Conservation (phyloP, 2,888 invertebrate species). For the Caenorhabditis sp. region DNA sequence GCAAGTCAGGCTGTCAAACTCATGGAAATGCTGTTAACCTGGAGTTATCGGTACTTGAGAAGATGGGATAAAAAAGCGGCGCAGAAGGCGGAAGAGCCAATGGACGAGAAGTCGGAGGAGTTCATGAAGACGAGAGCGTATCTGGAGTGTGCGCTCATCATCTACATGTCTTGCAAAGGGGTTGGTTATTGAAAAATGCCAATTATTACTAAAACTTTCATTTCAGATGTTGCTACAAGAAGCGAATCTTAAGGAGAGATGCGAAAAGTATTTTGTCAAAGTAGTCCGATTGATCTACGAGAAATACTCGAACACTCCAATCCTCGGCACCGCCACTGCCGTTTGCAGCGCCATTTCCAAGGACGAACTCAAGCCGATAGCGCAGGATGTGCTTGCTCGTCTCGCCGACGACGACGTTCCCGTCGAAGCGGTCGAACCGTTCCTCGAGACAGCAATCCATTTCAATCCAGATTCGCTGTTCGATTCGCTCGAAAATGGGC, state of each 20-base stretch:
- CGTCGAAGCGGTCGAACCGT: slow-evolving; percentile 43
- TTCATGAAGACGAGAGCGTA: slow-evolving; percentile 30
- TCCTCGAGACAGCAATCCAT: slow-evolving; percentile 47
- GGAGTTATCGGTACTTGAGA: slow-evolving; percentile 47
- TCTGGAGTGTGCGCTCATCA: slow-evolving; percentile 48
- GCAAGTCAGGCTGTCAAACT: slow-evolving; percentile 12
- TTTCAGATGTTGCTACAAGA: no score
- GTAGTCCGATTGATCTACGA: slow-evolving; percentile 44
- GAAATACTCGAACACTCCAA: slow-evolving; percentile 38
- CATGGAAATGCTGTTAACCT: slow-evolving; percentile 38
- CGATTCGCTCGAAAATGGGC: slow-evolving; percentile 27
- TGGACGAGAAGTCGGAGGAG: slow-evolving; percentile 18
- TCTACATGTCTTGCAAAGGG: slow-evolving; percentile 41
- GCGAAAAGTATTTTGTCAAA: slow-evolving; percentile 41
- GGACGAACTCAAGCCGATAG: slow-evolving; percentile 32
- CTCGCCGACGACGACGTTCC: slow-evolving; percentile 45
- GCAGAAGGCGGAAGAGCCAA: slow-evolving; percentile 20
- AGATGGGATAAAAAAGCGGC: no score
- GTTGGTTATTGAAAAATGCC: slow-evolving; percentile 11
- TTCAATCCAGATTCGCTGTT: slow-evolving; percentile 45
- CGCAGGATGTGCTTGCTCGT: slow-evolving; percentile 18
- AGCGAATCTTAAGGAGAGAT: slow-evolving; percentile 10
- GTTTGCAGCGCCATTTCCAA: slow-evolving; percentile 47
- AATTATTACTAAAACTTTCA: no score
- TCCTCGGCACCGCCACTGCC: slow-evolving; percentile 47